phyloP scores from a whole-genome alignment of 2,888 invertebrate genomes.

The Phorcus lineatus region DNA sequence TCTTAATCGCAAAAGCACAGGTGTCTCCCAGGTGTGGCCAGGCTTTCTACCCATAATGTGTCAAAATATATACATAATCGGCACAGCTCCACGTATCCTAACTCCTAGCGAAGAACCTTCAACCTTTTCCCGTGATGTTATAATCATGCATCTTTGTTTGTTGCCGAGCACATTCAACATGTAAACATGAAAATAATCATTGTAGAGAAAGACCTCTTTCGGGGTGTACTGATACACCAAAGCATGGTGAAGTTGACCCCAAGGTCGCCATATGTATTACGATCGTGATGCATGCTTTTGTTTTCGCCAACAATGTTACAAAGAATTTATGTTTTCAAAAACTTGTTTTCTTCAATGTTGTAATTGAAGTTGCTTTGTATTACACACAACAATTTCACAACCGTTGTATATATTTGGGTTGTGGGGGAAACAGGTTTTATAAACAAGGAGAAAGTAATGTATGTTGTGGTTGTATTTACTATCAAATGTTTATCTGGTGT shows the following conservation, averaged over 20 bases:
- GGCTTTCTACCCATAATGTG: not conserved
- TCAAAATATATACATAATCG: slow-evolving; percentile 21
- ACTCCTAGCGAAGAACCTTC: not conserved
- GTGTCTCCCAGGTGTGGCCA: not conserved
- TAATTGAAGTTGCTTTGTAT: too few relatives aligned
- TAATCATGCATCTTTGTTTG: not conserved
- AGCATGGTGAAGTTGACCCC: not conserved
- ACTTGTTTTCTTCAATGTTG: too few relatives aligned
- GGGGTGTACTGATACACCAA: not conserved
- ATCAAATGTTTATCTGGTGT: too few relatives aligned
- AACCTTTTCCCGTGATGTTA: not conserved
- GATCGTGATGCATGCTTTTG: too few relatives aligned
- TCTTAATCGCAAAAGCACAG: not conserved
- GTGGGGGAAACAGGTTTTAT: too few relatives aligned
- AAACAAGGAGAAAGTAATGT: too few relatives aligned
- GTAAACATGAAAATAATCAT: slow-evolving; percentile 18
- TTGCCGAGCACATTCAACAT: not conserved
- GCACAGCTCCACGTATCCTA: not conserved
- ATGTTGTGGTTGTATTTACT: too few relatives aligned
- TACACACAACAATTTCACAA: too few relatives aligned
- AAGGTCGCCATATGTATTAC: too few relatives aligned
- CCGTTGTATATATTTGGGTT: too few relatives aligned
- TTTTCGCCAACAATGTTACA: too few relatives aligned
- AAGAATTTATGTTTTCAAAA: too few relatives aligned
- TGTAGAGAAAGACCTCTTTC: not conserved